Conservation (phyloP, 1,140 invertebrate species). For the Atta colombica region DNA sequence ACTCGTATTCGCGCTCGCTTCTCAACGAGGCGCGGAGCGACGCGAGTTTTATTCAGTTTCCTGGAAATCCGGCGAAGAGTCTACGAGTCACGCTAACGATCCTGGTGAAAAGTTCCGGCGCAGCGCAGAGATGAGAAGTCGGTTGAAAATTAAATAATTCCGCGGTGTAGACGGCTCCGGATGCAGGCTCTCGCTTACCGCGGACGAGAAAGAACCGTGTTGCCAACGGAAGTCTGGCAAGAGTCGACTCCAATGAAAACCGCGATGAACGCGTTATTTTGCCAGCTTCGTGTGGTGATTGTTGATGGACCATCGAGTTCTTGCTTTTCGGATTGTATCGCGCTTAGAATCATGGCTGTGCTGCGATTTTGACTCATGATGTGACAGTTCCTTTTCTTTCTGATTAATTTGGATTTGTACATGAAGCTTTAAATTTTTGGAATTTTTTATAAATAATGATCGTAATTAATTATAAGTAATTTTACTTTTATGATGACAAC, state of each 20-base stretch:
- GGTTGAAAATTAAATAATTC: conserved; percentile 77
- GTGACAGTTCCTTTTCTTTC: too few relatives aligned
- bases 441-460: too few relatives aligned
- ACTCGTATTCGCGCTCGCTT: conserved; percentile 35
- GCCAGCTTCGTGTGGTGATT: not conserved
- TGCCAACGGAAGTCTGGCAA: not conserved
- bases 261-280: conserved; percentile 17
- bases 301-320: conserved; percentile 38
- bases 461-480: too few relatives aligned
- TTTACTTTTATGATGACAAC: too few relatives aligned
- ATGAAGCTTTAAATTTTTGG: too few relatives aligned
- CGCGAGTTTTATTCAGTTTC: conserved; percentile 78
- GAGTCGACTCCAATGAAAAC: conserved; percentile 35
- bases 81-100: conserved; percentile 75
- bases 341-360: too few relatives aligned
- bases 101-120: conserved; percentile 69
- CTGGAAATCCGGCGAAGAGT: conserved; percentile 64
- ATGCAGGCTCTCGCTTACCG: conserved; percentile 56
- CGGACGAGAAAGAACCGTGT: conserved; percentile 45
- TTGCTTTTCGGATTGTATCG: not conserved
- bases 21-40: conserved; percentile 52
- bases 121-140: conserved; percentile 29
- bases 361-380: too few relatives aligned
- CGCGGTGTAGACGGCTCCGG: conserved; percentile 53
- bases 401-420: too few relatives aligned